Base-by-base conservation (phyloP, 1,140 invertebrate species). In the Apis dorsata region DNA sequence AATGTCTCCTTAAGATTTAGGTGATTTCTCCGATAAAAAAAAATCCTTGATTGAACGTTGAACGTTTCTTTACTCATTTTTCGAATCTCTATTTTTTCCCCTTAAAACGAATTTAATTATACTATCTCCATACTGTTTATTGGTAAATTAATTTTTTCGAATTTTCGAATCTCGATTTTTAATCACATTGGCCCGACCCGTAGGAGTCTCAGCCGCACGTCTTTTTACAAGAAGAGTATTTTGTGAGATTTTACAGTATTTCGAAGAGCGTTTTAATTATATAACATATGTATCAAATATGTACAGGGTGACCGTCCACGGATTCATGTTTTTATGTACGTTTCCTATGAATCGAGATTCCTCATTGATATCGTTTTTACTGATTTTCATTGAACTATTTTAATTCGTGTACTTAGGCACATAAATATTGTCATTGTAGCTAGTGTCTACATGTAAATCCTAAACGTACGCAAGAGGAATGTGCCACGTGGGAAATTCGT, bases 171-270 rank as follows among this genome's bases (percentile, higher is more conserved):
- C 90, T 92, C 88, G 85, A 87, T 76, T 88, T 89, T 91, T 84
- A 82, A 91, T 90, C 86, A 86, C 87, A 88, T 83, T 86, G 87
- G 88, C 83, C 91, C 89, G 79, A 91, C 86, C 90, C 86, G 77
- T 92, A 92, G 86, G 84, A 92, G 89, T 92, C 88, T 92, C 91
- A 93, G 90, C 90, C 85, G 89, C 87, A 89, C 88, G 34, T 44
- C 91, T 92, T 92, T 92, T 91, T 92, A 91, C 86, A 88, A 92
- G 84, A 92, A 91, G 90, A 93, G 92, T 93, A 93, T 93, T 93
- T 93, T 93, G 91, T 93, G 92, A 93, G 90, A 93, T 93, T 93
- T 93, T 93, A 93, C 93, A 93, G 92, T 93, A 93, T 93, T 93
- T 93, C 88, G 91, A 93, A 86, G 90, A 93, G 89, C 89, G 91